phyloP scores from a whole-genome alignment of 2,113 vertebrate species.

The Dromas ardeola region DNA sequence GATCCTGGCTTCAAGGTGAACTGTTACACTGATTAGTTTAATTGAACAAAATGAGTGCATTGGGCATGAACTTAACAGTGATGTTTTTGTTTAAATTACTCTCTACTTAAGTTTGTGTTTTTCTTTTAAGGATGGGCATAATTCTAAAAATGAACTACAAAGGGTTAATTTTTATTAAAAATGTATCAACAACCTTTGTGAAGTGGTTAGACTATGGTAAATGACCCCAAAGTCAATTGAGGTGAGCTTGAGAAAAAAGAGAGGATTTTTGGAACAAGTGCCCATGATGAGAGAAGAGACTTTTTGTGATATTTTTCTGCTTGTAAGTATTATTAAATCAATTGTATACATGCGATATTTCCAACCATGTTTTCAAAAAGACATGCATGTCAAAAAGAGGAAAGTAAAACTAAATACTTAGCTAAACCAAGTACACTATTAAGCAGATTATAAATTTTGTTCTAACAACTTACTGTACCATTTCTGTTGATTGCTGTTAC shows the following conservation, averaged over 20 bases:
- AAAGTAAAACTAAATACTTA: constrained; percentile 73
- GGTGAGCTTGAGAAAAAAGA: constrained; percentile 93
- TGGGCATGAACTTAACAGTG: constrained; percentile 85
- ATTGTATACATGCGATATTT: constrained; percentile 83
- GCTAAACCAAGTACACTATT: constrained; percentile 71
- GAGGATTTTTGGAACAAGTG: constrained; percentile 96
- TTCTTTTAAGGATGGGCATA: constrained; percentile 93
- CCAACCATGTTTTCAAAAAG: constrained; percentile 83
- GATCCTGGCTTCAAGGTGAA: constrained; percentile 98
- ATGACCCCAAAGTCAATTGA: constrained; percentile 94
- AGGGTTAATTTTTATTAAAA: constrained; percentile 95
- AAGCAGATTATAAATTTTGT: constrained; percentile 68
- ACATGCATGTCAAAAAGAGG: constrained; percentile 83
- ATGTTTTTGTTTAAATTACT: constrained; percentile 89
- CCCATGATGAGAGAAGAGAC: constrained; percentile 94
- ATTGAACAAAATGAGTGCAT: constrained; percentile 78
- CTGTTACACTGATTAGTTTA: constrained; percentile 81
- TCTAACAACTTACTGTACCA: constrained; percentile 73
- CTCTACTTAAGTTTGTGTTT: constrained; percentile 94
- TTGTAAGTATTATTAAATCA: constrained; percentile 97
- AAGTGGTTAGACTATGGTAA: constrained; percentile 96
- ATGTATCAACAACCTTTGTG: constrained; percentile 91
- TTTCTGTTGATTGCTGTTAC: constrained; percentile 72
- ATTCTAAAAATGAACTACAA: constrained; percentile 95
- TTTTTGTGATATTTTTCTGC: constrained; percentile 90